These are phyloP conservation scores for Phalacrocorax pelagicus DNA, from an alignment of 2,113 vertebrate species.

Conservation along the genomic window DNA sequence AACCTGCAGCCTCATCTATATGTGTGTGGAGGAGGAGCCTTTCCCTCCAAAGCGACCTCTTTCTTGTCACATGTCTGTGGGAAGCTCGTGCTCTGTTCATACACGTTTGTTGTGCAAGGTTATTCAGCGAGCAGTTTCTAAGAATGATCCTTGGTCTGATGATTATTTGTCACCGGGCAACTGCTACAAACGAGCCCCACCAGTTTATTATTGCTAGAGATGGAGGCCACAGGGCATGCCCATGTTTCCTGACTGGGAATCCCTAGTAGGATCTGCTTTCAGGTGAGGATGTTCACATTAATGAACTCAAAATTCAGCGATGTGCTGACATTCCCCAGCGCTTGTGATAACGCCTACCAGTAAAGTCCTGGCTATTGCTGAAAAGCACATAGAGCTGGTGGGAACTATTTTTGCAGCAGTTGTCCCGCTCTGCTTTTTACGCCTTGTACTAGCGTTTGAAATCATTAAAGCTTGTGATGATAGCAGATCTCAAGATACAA, in stretches of 20 bases:
- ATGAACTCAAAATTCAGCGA: neutral
- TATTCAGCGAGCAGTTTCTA: neutral
- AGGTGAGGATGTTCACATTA: neutral
- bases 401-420: neutral
- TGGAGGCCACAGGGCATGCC: neutral
- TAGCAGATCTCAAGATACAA: constrained; percentile 27
- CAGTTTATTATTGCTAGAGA: neutral
- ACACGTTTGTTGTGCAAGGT: neutral
- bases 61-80: neutral
- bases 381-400: neutral
- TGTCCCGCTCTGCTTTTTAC: neutral
- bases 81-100: neutral
- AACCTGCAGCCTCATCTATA: neutral
- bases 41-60: neutral
- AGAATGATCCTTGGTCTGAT: neutral
- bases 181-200: neutral
- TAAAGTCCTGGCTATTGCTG: neutral
- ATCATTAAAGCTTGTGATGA: neutral
- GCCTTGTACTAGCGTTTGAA: neutral
- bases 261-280: neutral
- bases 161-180: neutral
- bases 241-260: neutral
- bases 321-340: neutral
- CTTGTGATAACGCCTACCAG: neutral
- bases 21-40: neutral